Base-by-base conservation (phyloP, 92 coral and sea anemone species). In the Epizoanthus stellaris region DNA sequence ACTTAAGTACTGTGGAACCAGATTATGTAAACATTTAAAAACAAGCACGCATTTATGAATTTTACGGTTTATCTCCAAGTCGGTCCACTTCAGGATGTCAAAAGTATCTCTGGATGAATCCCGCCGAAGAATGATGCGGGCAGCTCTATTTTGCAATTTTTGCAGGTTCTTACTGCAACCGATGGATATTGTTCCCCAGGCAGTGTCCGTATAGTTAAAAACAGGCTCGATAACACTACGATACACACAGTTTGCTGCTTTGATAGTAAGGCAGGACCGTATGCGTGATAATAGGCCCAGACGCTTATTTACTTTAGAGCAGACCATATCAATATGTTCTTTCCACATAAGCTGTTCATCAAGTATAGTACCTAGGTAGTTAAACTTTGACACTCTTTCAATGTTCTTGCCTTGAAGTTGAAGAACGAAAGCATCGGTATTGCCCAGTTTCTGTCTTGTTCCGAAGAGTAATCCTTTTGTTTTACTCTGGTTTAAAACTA, bases 381-480 rank as follows among this genome's bases (percentile, higher is more conserved):
- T 54, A 80, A 85, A 85, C 8, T 21, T 70, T 12, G 88, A 57
- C 1, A 82, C 87, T 69, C 80, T 74, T 25, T 87, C 87, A 74
- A 74, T 57, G 0, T 57, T 17, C 11, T 70, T 80, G 16, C 80
- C 76, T 13, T 63, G 63, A 12, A 87, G 58, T 36, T 87, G 23
- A 8, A 87, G 30, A 47, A 80, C 16, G 34, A 14, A 2, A 67
- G 49, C 25, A 6, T 3, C 67, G 12, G 49, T 20, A 1, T 66
- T 58, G 76, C 72, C 83, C 49, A 80, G 38, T 11, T 85, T 85
- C 54, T 85, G 83, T 40, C 79, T 80, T 0, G 86, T 89, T 25
- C 84, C 92, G 59, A 85, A 85, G 14, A 89, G 82, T 65, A 89
- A n/a, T 17, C 82, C 20, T 56, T 89, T 89, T 2, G 92, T 85